Conservation (phyloP, 2,113 vertebrate species). For the Monopterus albus region DNA sequence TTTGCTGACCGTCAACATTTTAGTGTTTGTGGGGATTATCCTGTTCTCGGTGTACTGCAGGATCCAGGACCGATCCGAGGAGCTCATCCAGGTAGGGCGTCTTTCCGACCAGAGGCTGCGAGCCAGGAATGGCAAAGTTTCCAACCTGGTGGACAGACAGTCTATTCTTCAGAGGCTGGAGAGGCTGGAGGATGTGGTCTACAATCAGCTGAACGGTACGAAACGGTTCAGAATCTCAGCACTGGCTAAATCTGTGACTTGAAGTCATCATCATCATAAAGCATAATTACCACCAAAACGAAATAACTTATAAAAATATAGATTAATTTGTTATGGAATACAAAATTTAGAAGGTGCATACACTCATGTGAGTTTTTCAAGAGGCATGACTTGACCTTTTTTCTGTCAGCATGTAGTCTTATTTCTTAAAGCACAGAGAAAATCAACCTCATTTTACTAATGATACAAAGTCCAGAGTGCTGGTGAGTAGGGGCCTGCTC, state of each 20-base stretch:
- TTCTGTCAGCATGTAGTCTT: slow-evolving; percentile 3
- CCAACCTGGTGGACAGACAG: slow-evolving; percentile 88
- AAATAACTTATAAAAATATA: not conserved
- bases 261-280: not conserved
- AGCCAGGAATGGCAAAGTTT: slow-evolving; percentile 87
- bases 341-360: not conserved
- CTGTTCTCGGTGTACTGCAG: slow-evolving; percentile 98
- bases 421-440: not conserved
- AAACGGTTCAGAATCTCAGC: not conserved
- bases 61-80: slow-evolving; percentile 93
- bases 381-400: slow-evolving; percentile 40
- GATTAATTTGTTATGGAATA: not conserved
- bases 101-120: slow-evolving; percentile 88
- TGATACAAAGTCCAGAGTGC: not conserved
- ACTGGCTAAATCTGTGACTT: not conserved
- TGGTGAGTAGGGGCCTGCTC: slow-evolving; percentile 14
- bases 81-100: slow-evolving; percentile 90
- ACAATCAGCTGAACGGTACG: slow-evolving; percentile 95
- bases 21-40: slow-evolving; percentile 96
- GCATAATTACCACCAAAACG: not conserved
- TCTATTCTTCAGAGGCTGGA: slow-evolving; percentile 95
- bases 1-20: slow-evolving; percentile 98
- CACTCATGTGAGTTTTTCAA: too few relatives aligned
- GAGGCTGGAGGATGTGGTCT: slow-evolving; percentile 97
- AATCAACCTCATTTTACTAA: not conserved